Base-by-base conservation (phyloP, 2,888 invertebrate species). In the Synanthedon tipuliformis region DNA sequence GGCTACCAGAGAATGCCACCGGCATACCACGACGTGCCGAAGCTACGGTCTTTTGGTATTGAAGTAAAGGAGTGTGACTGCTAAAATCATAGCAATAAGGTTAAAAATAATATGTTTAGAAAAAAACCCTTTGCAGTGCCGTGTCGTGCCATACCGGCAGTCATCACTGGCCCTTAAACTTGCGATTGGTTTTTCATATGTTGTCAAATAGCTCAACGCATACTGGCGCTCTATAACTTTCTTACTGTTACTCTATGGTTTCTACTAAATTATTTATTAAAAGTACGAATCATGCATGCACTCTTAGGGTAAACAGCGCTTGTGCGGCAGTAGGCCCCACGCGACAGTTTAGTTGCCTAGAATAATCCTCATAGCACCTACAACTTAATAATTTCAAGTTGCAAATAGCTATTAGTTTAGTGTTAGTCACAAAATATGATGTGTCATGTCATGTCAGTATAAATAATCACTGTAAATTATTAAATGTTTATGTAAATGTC, bases 401-500 rank as follows among this genome's bases (percentile, higher is more conserved):
- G 80, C 80, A 81, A 80, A 83, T 86, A 86, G 84, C 73, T 73
- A 72, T 71, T 85, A 85, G 85, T 62, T 82, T 86, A 86, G 85
- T 63, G 64, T 80, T 85, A 86, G 84, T 78, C 81, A 82, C 77
- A 75, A 34, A 78, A 78, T 81, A 86, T 82, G 83, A 86, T 78
- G 79, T 82, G 78, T 83, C 84, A 81, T 80, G 81, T 86, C 86
- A 85, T 85, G 83, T 86, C 84, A 81, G 74, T 86, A 86, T 86
- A 86, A 86, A 85, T 85, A 84, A 82, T 85, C 87, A 84, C 78
- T 87, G 87, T 87, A 87, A 85, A 87, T 87, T 87, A 87, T 86
- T 87, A 87, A 87, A 87, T 87, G 87, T 87, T 87, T 86, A 87
- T 87, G 87, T 87, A 87, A 86, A 87, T 86, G 85, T 86, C 86